Evolutionary conservation across 2,888 invertebrate species (phyloP), one percentile per base, ranked within the genome.

Genomic region (Mactromeris polynyma): DNA sequence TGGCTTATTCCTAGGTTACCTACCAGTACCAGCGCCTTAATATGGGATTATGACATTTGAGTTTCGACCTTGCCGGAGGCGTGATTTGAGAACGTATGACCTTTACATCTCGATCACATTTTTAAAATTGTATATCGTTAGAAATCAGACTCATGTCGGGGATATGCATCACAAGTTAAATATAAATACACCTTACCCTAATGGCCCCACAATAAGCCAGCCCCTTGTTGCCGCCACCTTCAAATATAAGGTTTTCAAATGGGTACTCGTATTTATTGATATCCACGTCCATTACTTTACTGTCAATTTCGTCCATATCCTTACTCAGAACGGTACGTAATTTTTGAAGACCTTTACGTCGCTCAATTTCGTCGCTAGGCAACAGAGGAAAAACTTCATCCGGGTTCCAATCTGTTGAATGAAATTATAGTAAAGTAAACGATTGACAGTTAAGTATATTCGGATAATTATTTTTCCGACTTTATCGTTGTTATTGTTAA

Each of bases 171-270:
- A 40, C 4, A 40, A 4, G 40, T 7, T 40, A 46, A 46, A 26
- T 64, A 64, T 6, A 81, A 21, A 26, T 31, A 33, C 19, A 7
- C 64, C 94, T 91, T 87, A 95, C 95, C 95, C 92, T 91, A 0
- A 95, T 92, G n/a, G 94, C 94, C 1, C 95, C 95, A 78, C 94
- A 94, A 89, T 95, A 95, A 2, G 95, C 94, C 64, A 95, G 85
- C 0, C 94, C 94, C 81, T 95, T 95, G 86, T 94, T 95, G 33
- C 94, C 95, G 4, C 95, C 95, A 14, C 95, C 95, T 83, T 95
- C 95, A 89, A 95, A 95, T 3, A 94, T 93, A 6, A 95, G 91
- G 85, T 95, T 95, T 88, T 95, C 95, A 87, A 95, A 95, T 0
- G 94, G 95, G 85, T 94, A 95, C 14, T 88, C 88, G 83, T 95